These are phyloP conservation scores for Pyrrhosoma nymphula DNA, from an alignment of 2,888 invertebrate genomes.

Conservation along the genomic window DNA sequence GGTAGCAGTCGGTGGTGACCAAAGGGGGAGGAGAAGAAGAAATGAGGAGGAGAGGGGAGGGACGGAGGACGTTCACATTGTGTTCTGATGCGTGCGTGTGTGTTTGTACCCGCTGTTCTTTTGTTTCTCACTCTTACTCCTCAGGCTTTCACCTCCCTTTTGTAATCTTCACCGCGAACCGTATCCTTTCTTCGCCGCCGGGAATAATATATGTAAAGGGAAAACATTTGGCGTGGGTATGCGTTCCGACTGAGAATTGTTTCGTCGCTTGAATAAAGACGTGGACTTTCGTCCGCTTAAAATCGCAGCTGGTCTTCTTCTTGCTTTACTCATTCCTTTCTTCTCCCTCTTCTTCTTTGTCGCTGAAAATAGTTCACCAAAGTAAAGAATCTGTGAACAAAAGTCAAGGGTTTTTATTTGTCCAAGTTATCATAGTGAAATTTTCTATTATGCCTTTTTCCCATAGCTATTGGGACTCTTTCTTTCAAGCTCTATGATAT, in stretches of 20 bases:
- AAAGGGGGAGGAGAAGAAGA: neutral
- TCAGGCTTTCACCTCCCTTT: neutral
- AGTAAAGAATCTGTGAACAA: neutral
- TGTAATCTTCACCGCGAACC: constrained; percentile 64
- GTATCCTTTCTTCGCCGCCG: constrained; percentile 58
- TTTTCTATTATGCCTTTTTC: no score
- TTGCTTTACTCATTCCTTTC: neutral
- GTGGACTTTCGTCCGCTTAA: constrained; percentile 59
- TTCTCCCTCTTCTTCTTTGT: neutral
- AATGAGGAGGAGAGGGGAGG: neutral
- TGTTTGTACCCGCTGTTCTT: constrained; percentile 33
- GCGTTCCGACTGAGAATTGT: constrained; percentile 51
- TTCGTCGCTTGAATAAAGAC: constrained; percentile 67
- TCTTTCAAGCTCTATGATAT: no score
- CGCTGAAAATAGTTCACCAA: constrained; percentile 1
- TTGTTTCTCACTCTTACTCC: constrained; percentile 48
- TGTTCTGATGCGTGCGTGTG: constrained; percentile 26
- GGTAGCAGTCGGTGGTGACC: neutral
- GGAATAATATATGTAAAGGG: constrained; percentile 59
- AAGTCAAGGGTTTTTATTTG: neutral
- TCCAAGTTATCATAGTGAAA: no score
- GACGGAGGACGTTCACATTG: constrained; percentile 56
- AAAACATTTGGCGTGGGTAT: constrained; percentile 58
- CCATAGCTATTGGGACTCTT: no score
- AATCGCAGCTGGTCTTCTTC: constrained; percentile 32